Evolutionary conservation across 2,113 vertebrate species (phyloP).

Genomic region (Emydocephalus ijimae): DNA sequence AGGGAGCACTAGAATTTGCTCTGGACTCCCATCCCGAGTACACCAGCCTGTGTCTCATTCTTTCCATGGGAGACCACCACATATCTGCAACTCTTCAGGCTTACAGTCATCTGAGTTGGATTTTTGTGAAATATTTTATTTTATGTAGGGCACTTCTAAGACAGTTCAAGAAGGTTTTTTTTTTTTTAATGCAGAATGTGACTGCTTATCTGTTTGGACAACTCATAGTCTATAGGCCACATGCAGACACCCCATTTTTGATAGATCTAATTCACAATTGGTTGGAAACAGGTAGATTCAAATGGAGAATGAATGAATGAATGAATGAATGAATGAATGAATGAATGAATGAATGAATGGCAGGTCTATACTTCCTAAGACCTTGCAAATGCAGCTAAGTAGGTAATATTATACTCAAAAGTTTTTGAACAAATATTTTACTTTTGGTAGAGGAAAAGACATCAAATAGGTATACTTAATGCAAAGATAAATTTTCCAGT

Average conservation of each 20-base stretch:
- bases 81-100: too few relatives aligned
- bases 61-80: too few relatives aligned
- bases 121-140: neutral
- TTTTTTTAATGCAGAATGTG: neutral
- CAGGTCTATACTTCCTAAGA: neutral
- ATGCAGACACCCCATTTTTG: neutral
- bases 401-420: neutral
- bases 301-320: neutral
- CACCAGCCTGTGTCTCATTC: too few relatives aligned
- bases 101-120: neutral
- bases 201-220: neutral
- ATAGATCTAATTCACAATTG: neutral
- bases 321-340: neutral
- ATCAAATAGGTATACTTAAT: neutral
- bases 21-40: too few relatives aligned
- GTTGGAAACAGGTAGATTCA: neutral
- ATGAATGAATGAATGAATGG: neutral
- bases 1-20: too few relatives aligned
- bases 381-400: neutral
- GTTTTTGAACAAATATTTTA: neutral
- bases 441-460: neutral
- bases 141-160: neutral
- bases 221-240: neutral
- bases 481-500: neutral
- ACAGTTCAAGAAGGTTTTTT: neutral